phyloP scores from a whole-genome alignment of 2,797 vertebrate species.

The Avahi laniger region DNA sequence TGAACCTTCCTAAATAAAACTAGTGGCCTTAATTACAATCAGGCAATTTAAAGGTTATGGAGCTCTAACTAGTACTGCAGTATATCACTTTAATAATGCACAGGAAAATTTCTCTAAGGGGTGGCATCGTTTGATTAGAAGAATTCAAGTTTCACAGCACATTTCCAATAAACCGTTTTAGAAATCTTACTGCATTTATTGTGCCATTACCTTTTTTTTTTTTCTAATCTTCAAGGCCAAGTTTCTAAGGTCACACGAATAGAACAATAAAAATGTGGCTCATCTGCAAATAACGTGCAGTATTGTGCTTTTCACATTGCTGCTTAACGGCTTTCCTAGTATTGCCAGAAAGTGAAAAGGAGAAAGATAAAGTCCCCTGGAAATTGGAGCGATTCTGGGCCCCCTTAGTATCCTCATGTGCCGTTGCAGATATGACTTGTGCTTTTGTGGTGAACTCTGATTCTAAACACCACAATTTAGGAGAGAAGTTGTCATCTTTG shows the following conservation, averaged over 20 bases:
- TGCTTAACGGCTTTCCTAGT: neutral
- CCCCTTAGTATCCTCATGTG: rapidly evolving
- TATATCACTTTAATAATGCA: slow-evolving; percentile 79
- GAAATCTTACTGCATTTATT: slow-evolving; percentile 68
- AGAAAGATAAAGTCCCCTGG: neutral
- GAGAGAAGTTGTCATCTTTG: slow-evolving; percentile 54
- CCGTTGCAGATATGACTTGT: neutral
- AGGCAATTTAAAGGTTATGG: slow-evolving; percentile 79
- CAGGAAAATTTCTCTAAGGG: slow-evolving; percentile 75
- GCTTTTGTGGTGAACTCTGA: slow-evolving; percentile 46
- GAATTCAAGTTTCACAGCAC: slow-evolving; percentile 81
- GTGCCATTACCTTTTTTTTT: slow-evolving; percentile 50
- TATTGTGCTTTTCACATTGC: slow-evolving; percentile 7
- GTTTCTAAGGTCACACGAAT: slow-evolving; percentile 68
- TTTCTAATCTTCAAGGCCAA: slow-evolving; percentile 64
- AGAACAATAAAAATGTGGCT: slow-evolving; percentile 60
- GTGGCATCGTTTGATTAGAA: slow-evolving; percentile 75
- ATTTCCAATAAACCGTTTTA: slow-evolving; percentile 74
- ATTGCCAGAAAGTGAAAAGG: neutral
- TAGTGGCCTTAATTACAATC: slow-evolving; percentile 79
- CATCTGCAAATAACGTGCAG: slow-evolving; percentile 61
- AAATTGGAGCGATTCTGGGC: neutral
- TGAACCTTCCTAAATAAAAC: slow-evolving; percentile 82
- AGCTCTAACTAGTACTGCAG: slow-evolving; percentile 75
- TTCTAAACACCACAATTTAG: neutral